Evolutionary conservation across 2,113 vertebrate genomes (phyloP).

Genomic region (Xenopus borealis): DNA sequence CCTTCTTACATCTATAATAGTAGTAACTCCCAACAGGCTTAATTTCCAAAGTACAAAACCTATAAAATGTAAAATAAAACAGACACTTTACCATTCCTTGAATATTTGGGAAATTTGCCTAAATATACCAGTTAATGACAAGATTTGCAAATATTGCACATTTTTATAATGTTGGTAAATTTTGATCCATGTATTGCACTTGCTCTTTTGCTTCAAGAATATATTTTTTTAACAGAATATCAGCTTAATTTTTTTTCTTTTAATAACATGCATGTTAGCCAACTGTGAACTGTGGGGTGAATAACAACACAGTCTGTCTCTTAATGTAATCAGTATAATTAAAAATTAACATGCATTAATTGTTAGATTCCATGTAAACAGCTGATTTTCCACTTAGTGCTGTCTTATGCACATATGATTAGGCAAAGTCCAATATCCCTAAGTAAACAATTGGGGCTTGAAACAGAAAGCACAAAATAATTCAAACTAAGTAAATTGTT

Average conservation of each 20-base stretch:
- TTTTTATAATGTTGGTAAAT: too few relatives aligned
- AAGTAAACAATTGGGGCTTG: constrained; percentile 76
- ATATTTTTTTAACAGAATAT: neutral
- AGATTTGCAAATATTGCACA: too few relatives aligned
- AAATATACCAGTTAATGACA: too few relatives aligned
- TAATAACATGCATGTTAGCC: constrained; percentile 60
- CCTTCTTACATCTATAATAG: too few relatives aligned
- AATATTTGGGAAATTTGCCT: too few relatives aligned
- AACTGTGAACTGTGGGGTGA: constrained; percentile 82
- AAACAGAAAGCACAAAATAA: constrained; percentile 71
- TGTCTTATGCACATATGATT: constrained; percentile 89
- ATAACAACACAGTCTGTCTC: constrained; percentile 84
- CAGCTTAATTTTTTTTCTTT: neutral
- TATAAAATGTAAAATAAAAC: too few relatives aligned
- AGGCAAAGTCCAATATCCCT: constrained; percentile 77
- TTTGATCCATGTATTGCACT: too few relatives aligned
- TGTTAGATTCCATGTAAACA: constrained; percentile 92
- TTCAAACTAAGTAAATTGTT: constrained; percentile 70
- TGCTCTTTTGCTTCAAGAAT: too few relatives aligned
- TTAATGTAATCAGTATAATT: constrained; percentile 93
- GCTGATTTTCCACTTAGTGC: constrained; percentile 92
- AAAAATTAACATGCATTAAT: constrained; percentile 99
- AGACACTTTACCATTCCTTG: too few relatives aligned
- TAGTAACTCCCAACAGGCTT: too few relatives aligned
- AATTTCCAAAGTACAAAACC: too few relatives aligned